A percentile compares a stretch with the other conserved stretches of the same genome.
These are phyloP conservation scores for Procambarus clarkii DNA, from an alignment of 1,140 invertebrate species.

Conservation along the genomic window DNA sequence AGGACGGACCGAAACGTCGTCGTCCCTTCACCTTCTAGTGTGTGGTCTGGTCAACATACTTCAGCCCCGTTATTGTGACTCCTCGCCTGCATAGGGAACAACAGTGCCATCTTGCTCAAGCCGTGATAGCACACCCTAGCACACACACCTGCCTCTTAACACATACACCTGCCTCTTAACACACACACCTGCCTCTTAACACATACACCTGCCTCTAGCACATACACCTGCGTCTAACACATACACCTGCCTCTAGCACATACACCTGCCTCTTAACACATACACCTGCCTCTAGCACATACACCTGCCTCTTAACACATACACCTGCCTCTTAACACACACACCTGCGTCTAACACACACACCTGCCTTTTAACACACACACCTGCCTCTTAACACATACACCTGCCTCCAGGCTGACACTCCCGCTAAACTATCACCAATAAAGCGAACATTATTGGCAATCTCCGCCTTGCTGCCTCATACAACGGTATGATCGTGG, in stretches of 20 bases:
- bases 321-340: no score
- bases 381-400: not conserved
- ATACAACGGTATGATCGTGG: not conserved
- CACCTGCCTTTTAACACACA: no score
- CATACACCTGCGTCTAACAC: not conserved
- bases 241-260: not conserved
- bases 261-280: no score
- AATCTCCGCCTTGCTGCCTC: not conserved
- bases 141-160: not conserved
- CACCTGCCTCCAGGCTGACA: not conserved
- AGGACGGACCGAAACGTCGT: no score
- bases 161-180: no score
- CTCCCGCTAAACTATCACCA: not conserved
- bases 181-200: no score
- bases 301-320: not conserved
- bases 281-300: not conserved
- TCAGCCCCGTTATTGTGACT: no score
- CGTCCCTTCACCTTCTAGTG: no score
- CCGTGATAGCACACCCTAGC: not conserved
- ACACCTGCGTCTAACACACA: no score
- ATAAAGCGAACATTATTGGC: not conserved
- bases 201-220: no score
- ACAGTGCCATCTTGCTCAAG: not conserved
- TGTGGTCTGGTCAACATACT: no score
- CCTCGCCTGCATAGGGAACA: no score